phyloP scores from a whole-genome alignment of 2,797 vertebrate genomes.

The Heteromormyrus szaboi region DNA sequence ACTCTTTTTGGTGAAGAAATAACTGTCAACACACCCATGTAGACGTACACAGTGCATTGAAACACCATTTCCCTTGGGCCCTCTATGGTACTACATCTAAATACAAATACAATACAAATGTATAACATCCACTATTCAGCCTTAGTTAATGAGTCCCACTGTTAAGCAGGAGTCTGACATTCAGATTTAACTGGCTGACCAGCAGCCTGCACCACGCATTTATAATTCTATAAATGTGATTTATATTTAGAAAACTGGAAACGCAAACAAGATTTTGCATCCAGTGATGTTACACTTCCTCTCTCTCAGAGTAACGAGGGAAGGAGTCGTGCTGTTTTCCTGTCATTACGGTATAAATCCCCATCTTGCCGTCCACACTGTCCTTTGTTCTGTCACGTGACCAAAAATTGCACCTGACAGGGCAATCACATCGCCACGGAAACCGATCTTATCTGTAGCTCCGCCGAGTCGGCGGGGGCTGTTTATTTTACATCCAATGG shows the following conservation, averaged over 20 bases:
- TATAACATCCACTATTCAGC: neutral
- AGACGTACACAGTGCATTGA: neutral
- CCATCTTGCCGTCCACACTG: neutral
- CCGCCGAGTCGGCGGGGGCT: neutral
- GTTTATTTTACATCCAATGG: neutral
- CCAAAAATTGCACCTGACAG: slow-evolving; percentile 2
- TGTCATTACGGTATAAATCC: neutral
- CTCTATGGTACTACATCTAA: neutral
- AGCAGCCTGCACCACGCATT: neutral
- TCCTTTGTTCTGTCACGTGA: neutral
- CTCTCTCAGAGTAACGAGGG: neutral
- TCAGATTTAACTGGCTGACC: neutral
- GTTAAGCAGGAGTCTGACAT: neutral
- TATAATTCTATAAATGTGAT: neutral
- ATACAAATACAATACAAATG: neutral
- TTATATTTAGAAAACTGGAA: neutral
- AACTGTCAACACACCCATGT: neutral
- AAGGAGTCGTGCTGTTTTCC: neutral
- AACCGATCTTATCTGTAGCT: neutral
- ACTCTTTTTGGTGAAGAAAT: neutral
- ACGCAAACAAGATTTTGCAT: neutral
- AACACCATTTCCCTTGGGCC: neutral
- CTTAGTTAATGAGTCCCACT: neutral
- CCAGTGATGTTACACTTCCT: neutral
- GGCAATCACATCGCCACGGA: neutral